Conservation (phyloP, 1,140 invertebrate genomes). For the Cylas formicarius region DNA sequence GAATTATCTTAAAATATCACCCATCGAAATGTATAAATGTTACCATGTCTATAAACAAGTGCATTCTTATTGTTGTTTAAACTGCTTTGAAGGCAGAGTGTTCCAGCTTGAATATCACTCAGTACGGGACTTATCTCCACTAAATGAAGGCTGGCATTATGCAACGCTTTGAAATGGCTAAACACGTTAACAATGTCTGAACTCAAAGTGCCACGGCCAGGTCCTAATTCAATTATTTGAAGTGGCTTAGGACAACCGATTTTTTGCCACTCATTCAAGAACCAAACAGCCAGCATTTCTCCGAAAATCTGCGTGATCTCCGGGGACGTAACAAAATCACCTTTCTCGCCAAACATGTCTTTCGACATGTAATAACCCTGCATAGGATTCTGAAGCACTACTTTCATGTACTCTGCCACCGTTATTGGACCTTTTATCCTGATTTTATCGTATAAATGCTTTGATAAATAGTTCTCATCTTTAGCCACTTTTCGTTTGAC, state of each 20-base stretch:
- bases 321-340: constrained; percentile 94
- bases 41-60: constrained; percentile 19
- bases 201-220: constrained; percentile 83
- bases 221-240: constrained; percentile 89
- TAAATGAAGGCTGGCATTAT: constrained; percentile 66
- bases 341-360: constrained; percentile 80
- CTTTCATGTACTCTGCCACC: constrained; percentile 91
- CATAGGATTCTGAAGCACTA: constrained; percentile 74
- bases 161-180: constrained; percentile 47
- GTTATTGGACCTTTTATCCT: constrained; percentile 79
- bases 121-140: constrained; percentile 86
- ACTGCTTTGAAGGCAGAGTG: constrained; percentile 54
- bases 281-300: constrained; percentile 88
- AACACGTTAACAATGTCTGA: constrained; percentile 80
- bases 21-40: neutral
- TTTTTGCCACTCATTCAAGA: constrained; percentile 79
- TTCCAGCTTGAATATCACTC: constrained; percentile 67
- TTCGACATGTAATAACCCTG: constrained; percentile 81
- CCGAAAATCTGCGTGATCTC: constrained; percentile 96
- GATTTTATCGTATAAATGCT: constrained; percentile 58
- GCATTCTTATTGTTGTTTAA: constrained; percentile 14
- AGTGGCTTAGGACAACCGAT: constrained; percentile 66
- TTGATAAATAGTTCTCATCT: constrained; percentile 30
- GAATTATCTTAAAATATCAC: constrained; percentile 10
- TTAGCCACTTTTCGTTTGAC: constrained; percentile 24